Conservation (phyloP, 92 coral and sea anemone species). For the Palythoa grandiflora region DNA sequence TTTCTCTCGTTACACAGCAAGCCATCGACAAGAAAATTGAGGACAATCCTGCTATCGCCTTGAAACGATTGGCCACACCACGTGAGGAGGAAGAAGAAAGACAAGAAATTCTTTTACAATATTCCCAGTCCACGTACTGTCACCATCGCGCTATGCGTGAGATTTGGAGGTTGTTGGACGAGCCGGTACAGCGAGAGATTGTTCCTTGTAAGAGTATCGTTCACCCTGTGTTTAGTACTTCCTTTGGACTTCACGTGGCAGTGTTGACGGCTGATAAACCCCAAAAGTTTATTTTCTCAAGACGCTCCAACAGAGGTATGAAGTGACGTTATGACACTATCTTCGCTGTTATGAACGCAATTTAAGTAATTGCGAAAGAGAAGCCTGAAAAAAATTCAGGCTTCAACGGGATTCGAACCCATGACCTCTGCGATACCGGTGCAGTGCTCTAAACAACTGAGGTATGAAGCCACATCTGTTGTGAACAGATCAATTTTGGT, state of each 20-base stretch:
- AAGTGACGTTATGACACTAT: no score
- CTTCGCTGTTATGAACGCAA: no score
- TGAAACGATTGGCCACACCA: conserved; percentile 87
- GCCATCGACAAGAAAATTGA: conserved; percentile 91
- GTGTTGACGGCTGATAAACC: conserved; percentile 73
- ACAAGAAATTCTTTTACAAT: conserved; percentile 86
- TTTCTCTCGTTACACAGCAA: conserved; percentile 59
- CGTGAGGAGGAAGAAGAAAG: conserved; percentile 97
- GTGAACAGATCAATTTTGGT: no score
- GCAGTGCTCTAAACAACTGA: no score
- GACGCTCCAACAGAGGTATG: no score
- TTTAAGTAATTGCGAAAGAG: no score
- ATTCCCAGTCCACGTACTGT: conserved; percentile 92
- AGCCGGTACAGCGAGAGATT: conserved; percentile 63
- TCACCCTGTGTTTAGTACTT: conserved; percentile 93
- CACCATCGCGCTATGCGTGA: conserved; percentile 98
- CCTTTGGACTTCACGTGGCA: conserved; percentile 99
- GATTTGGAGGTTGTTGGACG: conserved; percentile 91
- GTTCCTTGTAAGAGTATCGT: conserved; percentile 91
- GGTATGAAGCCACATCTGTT: no score
- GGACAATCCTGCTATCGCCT: conserved; percentile 92
- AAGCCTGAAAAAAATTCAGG: no score
- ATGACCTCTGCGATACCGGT: no score
- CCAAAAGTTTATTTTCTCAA: no score
- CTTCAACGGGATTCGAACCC: no score